Percentiles rank a stretch among this genome's conserved stretches.
phyloP scores from a whole-genome alignment of 1,140 invertebrate species.

The Listronotus oregonensis region DNA sequence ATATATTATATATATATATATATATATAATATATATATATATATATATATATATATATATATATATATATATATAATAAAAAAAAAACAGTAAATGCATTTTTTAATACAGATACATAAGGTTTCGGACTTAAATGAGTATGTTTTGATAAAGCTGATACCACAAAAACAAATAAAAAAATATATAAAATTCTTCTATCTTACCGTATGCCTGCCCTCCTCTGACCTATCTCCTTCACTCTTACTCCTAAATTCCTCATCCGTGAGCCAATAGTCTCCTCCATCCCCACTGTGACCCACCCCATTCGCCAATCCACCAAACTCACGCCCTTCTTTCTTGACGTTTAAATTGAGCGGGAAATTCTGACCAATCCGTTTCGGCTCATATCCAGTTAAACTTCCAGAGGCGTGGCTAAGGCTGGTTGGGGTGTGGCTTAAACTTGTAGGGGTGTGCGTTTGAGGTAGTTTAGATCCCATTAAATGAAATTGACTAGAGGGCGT shows the following conservation, averaged over 20 bases:
- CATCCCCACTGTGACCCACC: conserved; percentile 1
- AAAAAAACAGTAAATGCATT: too few relatives aligned
- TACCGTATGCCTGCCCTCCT: conserved; percentile 30
- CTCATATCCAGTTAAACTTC: conserved; percentile 14
- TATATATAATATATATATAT: too few relatives aligned
- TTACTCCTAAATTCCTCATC: conserved; percentile 22
- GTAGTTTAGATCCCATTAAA: conserved; percentile 37
- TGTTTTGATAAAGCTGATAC: too few relatives aligned
- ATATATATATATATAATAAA: too few relatives aligned
- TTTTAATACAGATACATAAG: too few relatives aligned
- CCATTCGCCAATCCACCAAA: conserved; percentile 24
- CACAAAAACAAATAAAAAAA: too few relatives aligned
- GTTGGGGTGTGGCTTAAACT: conserved; percentile 13
- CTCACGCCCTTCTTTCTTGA: conserved; percentile 14
- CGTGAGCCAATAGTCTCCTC: conserved; percentile 5
- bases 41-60: too few relatives aligned
- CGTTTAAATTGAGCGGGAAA: conserved; percentile 28
- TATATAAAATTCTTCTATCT: too few relatives aligned
- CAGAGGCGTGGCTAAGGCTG: conserved; percentile 1
- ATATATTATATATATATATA: too few relatives aligned
- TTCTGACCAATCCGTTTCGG: conserved; percentile 2
- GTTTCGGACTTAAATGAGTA: too few relatives aligned
- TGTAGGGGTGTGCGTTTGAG: conserved; percentile 36
- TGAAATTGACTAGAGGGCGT: conserved; percentile 47
- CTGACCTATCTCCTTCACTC: conserved; percentile 10